Evolutionary conservation across 2,888 invertebrate species (phyloP).

Genomic region (Xanthia togata): DNA sequence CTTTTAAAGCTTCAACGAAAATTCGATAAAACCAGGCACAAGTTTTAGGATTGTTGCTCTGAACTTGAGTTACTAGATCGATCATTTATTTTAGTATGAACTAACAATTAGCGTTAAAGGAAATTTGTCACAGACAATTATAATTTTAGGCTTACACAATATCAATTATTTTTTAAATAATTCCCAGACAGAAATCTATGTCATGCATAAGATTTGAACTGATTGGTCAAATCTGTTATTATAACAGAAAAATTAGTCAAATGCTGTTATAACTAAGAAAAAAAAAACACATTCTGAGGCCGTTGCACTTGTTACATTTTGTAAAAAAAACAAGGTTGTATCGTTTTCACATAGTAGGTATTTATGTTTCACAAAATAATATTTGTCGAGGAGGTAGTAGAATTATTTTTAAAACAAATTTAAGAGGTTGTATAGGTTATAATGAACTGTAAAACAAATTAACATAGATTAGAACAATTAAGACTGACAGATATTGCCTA

Average conservation of each 20-base stretch:
- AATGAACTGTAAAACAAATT: constrained; percentile 21
- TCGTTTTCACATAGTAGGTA: neutral
- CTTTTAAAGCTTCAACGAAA: constrained; percentile 64
- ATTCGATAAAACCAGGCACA: constrained; percentile 81
- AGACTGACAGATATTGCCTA: constrained; percentile 10
- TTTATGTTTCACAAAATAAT: neutral
- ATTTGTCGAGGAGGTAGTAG: neutral
- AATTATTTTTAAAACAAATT: neutral
- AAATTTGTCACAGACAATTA: constrained; percentile 77
- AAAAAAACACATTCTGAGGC: neutral
- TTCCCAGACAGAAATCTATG: constrained; percentile 58
- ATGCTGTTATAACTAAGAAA: neutral
- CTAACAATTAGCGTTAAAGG: constrained; percentile 80
- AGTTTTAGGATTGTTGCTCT: constrained; percentile 77
- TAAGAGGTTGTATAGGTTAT: constrained; percentile 3
- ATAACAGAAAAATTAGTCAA: neutral
- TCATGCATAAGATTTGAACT: neutral
- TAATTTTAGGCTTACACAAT: constrained; percentile 80
- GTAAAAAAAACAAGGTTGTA: neutral
- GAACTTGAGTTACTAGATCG: constrained; percentile 74
- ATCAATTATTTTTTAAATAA: constrained; percentile 73
- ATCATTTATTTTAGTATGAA: constrained; percentile 73
- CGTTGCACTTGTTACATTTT: neutral
- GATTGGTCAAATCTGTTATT: constrained; percentile 2
- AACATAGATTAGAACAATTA: constrained; percentile 29